Evolutionary conservation across 2,888 invertebrate genomes (phyloP), one percentile per base, ranked within the genome.

Genomic region (Pachycephus smyrnensis): DNA sequence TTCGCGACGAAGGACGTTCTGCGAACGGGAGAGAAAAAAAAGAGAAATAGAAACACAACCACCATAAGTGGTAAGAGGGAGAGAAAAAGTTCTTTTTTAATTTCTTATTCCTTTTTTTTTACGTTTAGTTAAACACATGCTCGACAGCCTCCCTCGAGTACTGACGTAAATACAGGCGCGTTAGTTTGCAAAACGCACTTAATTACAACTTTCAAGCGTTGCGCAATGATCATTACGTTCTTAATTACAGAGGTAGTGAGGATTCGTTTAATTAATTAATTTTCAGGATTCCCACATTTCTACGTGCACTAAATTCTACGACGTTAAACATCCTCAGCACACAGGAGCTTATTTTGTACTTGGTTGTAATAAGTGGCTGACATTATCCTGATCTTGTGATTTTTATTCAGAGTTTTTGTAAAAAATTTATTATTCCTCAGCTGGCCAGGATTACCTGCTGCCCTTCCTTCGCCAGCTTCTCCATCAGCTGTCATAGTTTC

Each of bases 391-490:
- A 9, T 55, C 23, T 2, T 9, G 23, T 55, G 1, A 9, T 23
- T 2, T 2, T 9, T 0, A 55, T 23, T 6, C 9, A 55, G 55
- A 55, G 23, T 55, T 23, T 23, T 55, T 55, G 15, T 2, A 23
- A 23, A 55, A 23, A 55, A 23, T 55, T 55, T 55, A 9, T 9
- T 23, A 82, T 68, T 30, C 75, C 81, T 23, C 77, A 92, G 92
- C 85, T 92, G 92, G 92, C 92, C 91, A 82, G 91, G 90, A 85
- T 82, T 90, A 79, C 89, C 92, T 73, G 91, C 90, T 71, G 94
- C 95, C n/a, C 90, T 96, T 84, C 95, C 96, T 78, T 96, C 96
- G 80, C 96, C 96, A 69, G 95, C 96, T 37, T 95, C 96, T 33
- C 94, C 95, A 74, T 94, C 94, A 80, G 95, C 96, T 80, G 94